phyloP scores from a whole-genome alignment of 2,888 invertebrate species.

The Lordiphosa andalusiaca region DNA sequence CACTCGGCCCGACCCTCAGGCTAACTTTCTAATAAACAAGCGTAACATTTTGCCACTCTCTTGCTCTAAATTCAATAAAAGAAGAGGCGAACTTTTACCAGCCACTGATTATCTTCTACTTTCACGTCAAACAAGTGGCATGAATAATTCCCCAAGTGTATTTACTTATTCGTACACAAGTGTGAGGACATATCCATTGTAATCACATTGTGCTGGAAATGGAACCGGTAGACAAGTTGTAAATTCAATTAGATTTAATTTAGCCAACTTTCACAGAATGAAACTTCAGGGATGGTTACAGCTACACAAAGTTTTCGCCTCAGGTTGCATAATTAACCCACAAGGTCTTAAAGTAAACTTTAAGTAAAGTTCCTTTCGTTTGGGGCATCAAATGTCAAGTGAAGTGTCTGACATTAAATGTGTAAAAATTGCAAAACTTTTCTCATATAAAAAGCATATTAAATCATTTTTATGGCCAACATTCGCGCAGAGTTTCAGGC shows the following conservation, averaged over 20 bases:
- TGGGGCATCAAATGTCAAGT: slow-evolving; percentile 57
- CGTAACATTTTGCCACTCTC: slow-evolving; percentile 49
- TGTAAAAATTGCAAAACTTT: slow-evolving; percentile 73
- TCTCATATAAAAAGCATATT: slow-evolving; percentile 71
- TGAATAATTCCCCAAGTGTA: slow-evolving; percentile 60
- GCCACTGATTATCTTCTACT: slow-evolving; percentile 54
- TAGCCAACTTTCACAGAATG: slow-evolving; percentile 32
- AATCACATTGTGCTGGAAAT: slow-evolving; percentile 60
- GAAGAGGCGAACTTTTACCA: slow-evolving; percentile 31
- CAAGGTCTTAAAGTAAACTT: slow-evolving; percentile 36
- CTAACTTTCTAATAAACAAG: slow-evolving; percentile 52
- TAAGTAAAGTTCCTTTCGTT: slow-evolving; percentile 19
- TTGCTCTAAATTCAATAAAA: slow-evolving; percentile 58
- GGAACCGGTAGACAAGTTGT: slow-evolving; percentile 52
- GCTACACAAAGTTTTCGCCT: slow-evolving; percentile 18
- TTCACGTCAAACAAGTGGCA: slow-evolving; percentile 35
- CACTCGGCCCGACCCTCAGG: slow-evolving; percentile 9
- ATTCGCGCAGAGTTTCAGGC: slow-evolving; percentile 30
- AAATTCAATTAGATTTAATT: slow-evolving; percentile 69
- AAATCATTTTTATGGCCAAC: slow-evolving; percentile 70
- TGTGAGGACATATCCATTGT: slow-evolving; percentile 46
- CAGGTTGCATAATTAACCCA: slow-evolving; percentile 37
- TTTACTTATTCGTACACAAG: slow-evolving; percentile 4
- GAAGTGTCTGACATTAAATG: slow-evolving; percentile 56
- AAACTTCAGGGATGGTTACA: slow-evolving; percentile 7